Conservation (phyloP, 2,888 invertebrate species). For the Rhagophthalmus giganteus region DNA sequence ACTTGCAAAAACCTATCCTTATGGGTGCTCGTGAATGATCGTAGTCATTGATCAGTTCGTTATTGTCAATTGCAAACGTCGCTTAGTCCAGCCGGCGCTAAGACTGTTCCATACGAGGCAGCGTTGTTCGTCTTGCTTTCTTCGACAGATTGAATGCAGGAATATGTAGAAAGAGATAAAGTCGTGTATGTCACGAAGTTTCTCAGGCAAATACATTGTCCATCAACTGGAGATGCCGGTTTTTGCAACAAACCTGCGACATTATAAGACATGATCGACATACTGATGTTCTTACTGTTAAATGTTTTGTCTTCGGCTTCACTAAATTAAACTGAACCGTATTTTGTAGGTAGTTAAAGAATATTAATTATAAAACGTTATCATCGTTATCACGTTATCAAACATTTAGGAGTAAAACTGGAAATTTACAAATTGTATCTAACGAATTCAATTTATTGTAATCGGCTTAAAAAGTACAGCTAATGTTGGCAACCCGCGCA, state of each 20-base stretch:
- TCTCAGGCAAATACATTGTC: conserved; percentile 23
- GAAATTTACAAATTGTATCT: too few relatives aligned
- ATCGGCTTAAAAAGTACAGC: too few relatives aligned
- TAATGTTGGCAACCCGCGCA: too few relatives aligned
- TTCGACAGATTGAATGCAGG: neutral
- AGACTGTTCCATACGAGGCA: conserved; percentile 12
- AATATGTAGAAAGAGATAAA: conserved; percentile 20
- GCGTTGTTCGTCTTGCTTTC: conserved; percentile 9
- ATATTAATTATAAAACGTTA: too few relatives aligned
- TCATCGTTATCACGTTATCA: too few relatives aligned
- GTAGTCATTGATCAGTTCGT: conserved; percentile 33
- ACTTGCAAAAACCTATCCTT: conserved; percentile 18
- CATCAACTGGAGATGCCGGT: conserved; percentile 33
- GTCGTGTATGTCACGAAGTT: conserved; percentile 11
- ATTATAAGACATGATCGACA: conserved; percentile 32
- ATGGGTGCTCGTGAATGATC: conserved; percentile 28
- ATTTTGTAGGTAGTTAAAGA: too few relatives aligned
- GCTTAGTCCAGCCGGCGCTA: conserved; percentile 33
- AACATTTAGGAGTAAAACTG: too few relatives aligned
- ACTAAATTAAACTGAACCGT: conserved; percentile 10
- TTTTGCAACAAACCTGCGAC: conserved; percentile 34
- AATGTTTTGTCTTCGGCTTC: conserved; percentile 17
- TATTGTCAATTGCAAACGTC: conserved; percentile 32
- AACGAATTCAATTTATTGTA: too few relatives aligned
- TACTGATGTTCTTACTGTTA: conserved; percentile 30